Evolutionary conservation across 2,888 invertebrate genomes (phyloP), one percentile per base, ranked within the genome.

Genomic region (Drosophila barbarae): DNA sequence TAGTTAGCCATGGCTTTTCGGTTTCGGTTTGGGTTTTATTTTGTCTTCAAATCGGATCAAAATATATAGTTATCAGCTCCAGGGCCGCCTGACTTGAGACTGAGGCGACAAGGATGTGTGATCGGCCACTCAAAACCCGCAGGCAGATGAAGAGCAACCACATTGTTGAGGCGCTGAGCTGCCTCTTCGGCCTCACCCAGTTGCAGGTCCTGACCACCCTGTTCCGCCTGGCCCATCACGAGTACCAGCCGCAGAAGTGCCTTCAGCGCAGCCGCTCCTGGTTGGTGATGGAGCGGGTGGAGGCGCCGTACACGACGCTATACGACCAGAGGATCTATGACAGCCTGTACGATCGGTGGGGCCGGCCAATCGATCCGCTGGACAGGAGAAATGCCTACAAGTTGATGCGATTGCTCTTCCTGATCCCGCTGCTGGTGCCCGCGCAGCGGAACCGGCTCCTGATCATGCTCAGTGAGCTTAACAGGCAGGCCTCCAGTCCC

Each of bases 321-420:
- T 57, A 83, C 13, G 81, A 81, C 36, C 32, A 83, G 26, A 69
- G 67, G 47, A 83, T 81, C 53, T 85, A 81, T 18, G 81, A 85
- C 44, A 71, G 81, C 63, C 75, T 81, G 64, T 81, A 75, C 35
- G 85, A 81, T 38, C 85, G 73, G 0, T 83, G 84, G 13, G 80
- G 81, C 1, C 12, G 41, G 15, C 69, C 69, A 0, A 85, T 77
- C 5, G 38, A 81, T 66, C 85, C 84, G 1, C 21, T 83, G 1
- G 55, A 80, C 3, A 5, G 3, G 2, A 49, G 47, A 5, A 81
- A 83, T 23, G 66, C 35, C 5, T 32, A 38, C 1, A 81, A 77
- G 28, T 39, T 81, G 10, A 13, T 81, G 2, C 71, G 81, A 2
- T 9, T 81, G 63, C 66, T 81, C 44, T 85, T 81, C 10, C 51